Evolutionary conservation across 2,113 vertebrate species (phyloP).

Genomic region (Macquaria ambigua): DNA sequence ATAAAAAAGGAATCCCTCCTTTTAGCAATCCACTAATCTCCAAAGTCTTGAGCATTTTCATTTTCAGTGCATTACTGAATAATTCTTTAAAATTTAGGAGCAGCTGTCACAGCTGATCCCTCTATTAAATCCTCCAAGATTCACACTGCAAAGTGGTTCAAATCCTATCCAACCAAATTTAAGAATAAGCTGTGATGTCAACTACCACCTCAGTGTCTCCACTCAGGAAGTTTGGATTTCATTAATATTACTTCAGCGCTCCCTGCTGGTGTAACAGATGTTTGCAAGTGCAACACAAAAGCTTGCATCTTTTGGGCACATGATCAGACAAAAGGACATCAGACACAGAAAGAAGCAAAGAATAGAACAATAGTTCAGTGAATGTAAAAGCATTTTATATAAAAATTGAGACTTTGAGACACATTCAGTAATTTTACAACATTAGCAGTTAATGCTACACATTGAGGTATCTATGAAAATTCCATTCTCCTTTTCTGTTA

Average conservation of each 20-base stretch:
- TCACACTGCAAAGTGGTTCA: constrained; percentile 1
- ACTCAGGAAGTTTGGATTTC: constrained; percentile 8
- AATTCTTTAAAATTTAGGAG: background rate
- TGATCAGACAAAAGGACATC: constrained; percentile 7
- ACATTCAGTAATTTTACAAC: constrained; percentile 61
- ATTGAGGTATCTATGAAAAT: constrained; percentile 72
- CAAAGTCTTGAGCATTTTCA: background rate
- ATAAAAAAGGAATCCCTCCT: background rate
- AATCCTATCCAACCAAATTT: constrained; percentile 6
- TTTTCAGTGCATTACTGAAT: background rate
- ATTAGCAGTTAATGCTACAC: constrained; percentile 66
- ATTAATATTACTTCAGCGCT: constrained; percentile 17
- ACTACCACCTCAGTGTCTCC: background rate
- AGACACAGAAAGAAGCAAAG: background rate
- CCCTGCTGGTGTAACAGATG: constrained; percentile 53
- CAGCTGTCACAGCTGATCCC: constrained; percentile 21
- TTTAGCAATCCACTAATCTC: background rate
- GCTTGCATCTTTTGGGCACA: constrained; percentile 1
- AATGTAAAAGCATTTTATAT: constrained; percentile 63
- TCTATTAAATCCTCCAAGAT: constrained; percentile 17
- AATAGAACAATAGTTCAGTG: background rate
- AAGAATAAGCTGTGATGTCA: constrained; percentile 7
- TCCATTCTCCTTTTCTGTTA: constrained; percentile 35
- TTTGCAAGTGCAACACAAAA: constrained; percentile 37
- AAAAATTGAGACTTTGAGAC: constrained; percentile 46